Base-by-base conservation (phyloP, 1,140 invertebrate species). In the Drosophila malerkotliana region DNA sequence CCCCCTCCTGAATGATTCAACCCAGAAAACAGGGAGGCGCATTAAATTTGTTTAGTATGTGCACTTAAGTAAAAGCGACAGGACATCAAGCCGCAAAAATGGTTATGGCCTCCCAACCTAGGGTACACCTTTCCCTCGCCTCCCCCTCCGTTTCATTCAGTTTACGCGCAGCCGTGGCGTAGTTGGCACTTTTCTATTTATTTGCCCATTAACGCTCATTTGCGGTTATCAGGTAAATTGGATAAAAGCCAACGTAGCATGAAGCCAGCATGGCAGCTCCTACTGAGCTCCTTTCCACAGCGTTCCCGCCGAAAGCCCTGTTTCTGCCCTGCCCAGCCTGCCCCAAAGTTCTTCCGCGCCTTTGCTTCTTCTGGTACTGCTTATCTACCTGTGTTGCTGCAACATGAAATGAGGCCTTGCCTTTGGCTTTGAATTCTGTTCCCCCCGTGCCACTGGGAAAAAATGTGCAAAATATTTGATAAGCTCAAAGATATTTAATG, bases 201-300 rank as follows among this genome's bases (percentile, higher is more conserved):
- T 87, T 87, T 87, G 83, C 58, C 83, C 83, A 87, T 87, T 87
- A 87, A 87, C 83, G 83, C 83, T 87, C 83, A 87, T 87, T 87
- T 87, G 83, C 78, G 83, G 83, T 87, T 87, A 87, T 87, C 83
- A 87, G 83, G 83, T 87, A 87, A 87, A 87, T 87, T 87, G 83
- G 83, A 87, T 87, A 87, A 87, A 88, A 87, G 83, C 83, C 83
- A 87, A 88, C 83, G 83, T 87, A 88, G 79, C 83, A 88, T 87
- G 79, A 87, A 88, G 83, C 75, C 63, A 47, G 68, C 69, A 69
- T 56, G 62, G 37, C 71, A 68, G 51, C 26, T 18, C 14, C 41
- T 28, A n/a, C 32, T 28, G 12, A 51, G 57, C 39, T 52, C 34
- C 21, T 30, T 52, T 45, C 48, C 77, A 51, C 34, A 41, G 66